phyloP scores from a whole-genome alignment of 1,140 invertebrate species.

The Penaeus chinensis region DNA sequence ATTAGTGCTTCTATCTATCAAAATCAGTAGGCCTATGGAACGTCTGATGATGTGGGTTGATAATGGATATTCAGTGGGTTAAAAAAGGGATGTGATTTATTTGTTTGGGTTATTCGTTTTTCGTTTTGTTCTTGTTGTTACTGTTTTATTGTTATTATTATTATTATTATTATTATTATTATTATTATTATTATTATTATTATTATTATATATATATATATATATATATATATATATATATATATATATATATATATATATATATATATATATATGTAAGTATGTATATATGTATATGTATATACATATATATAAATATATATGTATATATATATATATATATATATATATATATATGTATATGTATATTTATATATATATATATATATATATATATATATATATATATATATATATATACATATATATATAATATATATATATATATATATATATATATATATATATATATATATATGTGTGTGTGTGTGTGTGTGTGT shows the following conservation, averaged over 20 bases:
- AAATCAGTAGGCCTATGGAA: too few species aligned
- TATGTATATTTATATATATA: conserved; percentile 20
- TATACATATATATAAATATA: neutral
- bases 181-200: too few species aligned
- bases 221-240: too few species aligned
- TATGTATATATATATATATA: conserved; percentile 17
- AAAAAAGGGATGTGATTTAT: too few species aligned
- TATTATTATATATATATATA: too few species aligned
- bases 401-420: conserved; percentile 22
- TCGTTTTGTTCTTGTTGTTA: too few species aligned
- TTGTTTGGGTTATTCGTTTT: too few species aligned
- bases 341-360: neutral
- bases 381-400: conserved; percentile 20
- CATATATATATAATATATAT: neutral
- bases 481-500: neutral
- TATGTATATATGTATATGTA: neutral
- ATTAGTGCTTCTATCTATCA: too few species aligned
- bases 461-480: neutral
- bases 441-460: neutral
- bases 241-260: neutral
- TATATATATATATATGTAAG: neutral
- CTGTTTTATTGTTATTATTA: too few species aligned
- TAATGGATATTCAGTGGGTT: too few species aligned
- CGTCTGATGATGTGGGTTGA: too few species aligned
- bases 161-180: too few species aligned